A percentile compares a stretch with the other conserved stretches of the same genome.
phyloP scores from a whole-genome alignment of 2,113 vertebrate genomes.

The Spheniscus mendiculus region DNA sequence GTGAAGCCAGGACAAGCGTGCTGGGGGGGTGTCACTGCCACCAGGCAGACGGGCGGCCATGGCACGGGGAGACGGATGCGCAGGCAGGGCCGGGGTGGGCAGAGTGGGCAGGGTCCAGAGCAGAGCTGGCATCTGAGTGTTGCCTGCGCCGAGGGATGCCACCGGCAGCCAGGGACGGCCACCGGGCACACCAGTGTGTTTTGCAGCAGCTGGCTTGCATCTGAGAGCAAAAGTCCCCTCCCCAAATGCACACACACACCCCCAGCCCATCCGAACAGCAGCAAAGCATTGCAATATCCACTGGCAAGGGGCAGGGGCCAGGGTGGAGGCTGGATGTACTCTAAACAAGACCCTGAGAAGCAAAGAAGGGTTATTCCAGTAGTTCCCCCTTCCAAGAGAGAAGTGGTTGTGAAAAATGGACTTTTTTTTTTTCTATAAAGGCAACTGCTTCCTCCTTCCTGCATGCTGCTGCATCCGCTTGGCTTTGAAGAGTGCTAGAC shows the following conservation, averaged over 20 bases:
- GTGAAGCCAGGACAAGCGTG: not conserved
- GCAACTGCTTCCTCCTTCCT: not conserved
- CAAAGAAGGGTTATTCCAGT: not conserved
- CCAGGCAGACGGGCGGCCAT: not conserved
- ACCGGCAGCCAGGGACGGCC: accelerated
- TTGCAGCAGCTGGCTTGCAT: not conserved
- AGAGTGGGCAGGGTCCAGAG: not conserved
- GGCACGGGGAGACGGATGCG: not conserved
- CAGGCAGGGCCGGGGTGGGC: not conserved
- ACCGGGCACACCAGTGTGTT: not conserved
- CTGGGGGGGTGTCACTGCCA: not conserved
- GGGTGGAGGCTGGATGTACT: not conserved
- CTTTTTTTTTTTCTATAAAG: not conserved
- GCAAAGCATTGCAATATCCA: not conserved
- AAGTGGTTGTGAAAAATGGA: not conserved
- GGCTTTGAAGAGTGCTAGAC: not conserved
- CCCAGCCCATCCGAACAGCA: not conserved
- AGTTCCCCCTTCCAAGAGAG: not conserved
- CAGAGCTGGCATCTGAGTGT: accelerated
- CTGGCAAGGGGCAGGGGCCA: not conserved
- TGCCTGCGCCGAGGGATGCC: not conserved
- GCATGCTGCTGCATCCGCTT: accelerated
- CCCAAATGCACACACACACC: not conserved
- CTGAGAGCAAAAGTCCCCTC: not conserved
- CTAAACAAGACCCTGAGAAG: not conserved